Evolutionary conservation across 1,140 invertebrate species (phyloP), one percentile per base, ranked within the genome.

Genomic region (Potamilus streckersoni): DNA sequence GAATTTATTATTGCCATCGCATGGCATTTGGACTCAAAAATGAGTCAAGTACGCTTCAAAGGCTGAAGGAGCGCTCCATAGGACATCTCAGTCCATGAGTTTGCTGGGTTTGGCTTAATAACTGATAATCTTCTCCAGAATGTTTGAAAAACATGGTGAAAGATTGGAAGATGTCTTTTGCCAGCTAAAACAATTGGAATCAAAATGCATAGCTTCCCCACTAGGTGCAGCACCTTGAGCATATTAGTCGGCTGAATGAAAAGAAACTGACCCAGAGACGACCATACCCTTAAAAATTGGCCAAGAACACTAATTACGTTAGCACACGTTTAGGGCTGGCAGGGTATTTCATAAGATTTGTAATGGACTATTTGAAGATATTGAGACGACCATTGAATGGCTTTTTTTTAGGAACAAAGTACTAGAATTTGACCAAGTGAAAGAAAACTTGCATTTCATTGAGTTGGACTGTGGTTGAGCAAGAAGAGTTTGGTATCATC

Each of bases 101-200:
- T 49, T 76, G 78, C 31, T 59, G 79, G 5, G 69, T 85, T 11
- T 84, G 83, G 59, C 56, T 85, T 2, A 79, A 85, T 69, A 83
- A 84, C 62, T 82, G 17, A 79, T 80, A 13, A 71, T 82, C 11
- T 83, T 80, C 73, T 71, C 56, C 23, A 13, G 23, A 16, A 71
- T 58, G 14, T 71, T 71, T 59, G 56, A 60, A 14, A 19, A 60
- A n/a, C 69, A 71, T 5, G 5, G 58, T 19, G n/a, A 57, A 19
- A 19, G 4, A 38, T 60, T 60, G 60, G 58, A 58, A 23, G 49
- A 31, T 55, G 55, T 66, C 27, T 73, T 64, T 12, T 20, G 31
- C 12, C 20, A 13, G 63, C 31, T 64, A 64, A n/a, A 23, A 27
- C 16, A 64, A 0, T 65, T 56, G 66, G 27, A 31, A 17, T 20